Percentiles rank a stretch among this genome's conserved stretches.
Evolutionary conservation across 2,888 invertebrate species (phyloP).

Genomic region (Xestoiulus laeticollis): DNA sequence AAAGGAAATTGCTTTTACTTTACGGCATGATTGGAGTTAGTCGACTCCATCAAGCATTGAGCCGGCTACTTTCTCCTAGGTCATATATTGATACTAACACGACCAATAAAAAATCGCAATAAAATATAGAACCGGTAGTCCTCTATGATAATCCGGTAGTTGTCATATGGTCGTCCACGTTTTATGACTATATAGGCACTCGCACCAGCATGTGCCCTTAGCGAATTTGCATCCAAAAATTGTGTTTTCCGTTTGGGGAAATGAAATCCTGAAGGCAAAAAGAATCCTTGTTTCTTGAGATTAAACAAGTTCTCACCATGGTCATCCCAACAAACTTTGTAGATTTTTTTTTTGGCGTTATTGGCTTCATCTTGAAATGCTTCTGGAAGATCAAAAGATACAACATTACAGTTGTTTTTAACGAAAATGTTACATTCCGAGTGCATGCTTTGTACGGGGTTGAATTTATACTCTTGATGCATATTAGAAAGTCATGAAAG

Average conservation of each 20-base stretch:
- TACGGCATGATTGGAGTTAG: constrained; percentile 41
- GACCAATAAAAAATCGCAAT: constrained; percentile 20
- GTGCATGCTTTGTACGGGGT: not conserved
- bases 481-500: not conserved
- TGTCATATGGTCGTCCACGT: not conserved
- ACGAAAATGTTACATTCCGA: not conserved
- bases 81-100: constrained; percentile 40
- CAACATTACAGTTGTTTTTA: not conserved
- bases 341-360: not conserved
- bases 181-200: not conserved
- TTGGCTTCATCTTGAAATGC: not conserved
- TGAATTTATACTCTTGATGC: not conserved
- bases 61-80: not conserved
- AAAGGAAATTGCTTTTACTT: constrained; percentile 43
- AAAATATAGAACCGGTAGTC: not conserved
- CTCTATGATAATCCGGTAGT: not conserved
- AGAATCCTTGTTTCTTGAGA: not conserved
- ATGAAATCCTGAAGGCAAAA: not conserved
- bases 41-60: constrained; percentile 37
- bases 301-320: not conserved
- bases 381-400: not conserved
- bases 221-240: constrained; percentile 21
- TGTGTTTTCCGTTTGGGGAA: not conserved
- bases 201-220: not conserved
- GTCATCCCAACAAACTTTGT: not conserved